Base-by-base conservation (phyloP, 2,888 invertebrate species). In the Thereva unica region DNA sequence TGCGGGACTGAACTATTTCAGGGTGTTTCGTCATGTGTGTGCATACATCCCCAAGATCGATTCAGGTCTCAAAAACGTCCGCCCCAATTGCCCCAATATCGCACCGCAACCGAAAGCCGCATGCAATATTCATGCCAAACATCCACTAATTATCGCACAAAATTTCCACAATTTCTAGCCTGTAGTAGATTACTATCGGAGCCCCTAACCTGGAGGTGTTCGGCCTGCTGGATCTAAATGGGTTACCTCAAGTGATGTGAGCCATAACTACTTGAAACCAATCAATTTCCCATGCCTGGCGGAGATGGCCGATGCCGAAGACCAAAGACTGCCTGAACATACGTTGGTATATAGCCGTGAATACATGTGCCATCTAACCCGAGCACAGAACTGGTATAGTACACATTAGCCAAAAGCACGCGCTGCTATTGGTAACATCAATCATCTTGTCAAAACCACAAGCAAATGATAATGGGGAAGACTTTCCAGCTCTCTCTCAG, bases 381-480 rank as follows among this genome's bases (percentile, higher is more conserved):
- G 23, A 23, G 2, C 23, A 1, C 23, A 23, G 23, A 23, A 23
- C 23, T 23, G 23, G 23, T 23, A 23, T 59, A 59, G 49, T 49
- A 59, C 45, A 63, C 52, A 63, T 63, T 63, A 63, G 63, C 52
- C 63, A 50, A 50, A 63, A 63, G 63, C 63, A 63, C 63, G 63
- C 49, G 63, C 63, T 71, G 70, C 69, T 71, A 71, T 70, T 71
- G 70, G 71, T 38, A 71, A 71, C 73, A 74, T 74, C 73, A 74
- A 74, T 74, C 74, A 74, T 71, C 72, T 72, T 72, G 73, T 73
- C 73, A 72, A 71, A 73, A 71, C 70, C 72, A 69, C 68, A 67
- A 71, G 66, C 64, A 69, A 69, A 53, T 54, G 38, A 35, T 59
- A 59, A 45, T 59, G 59, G 59, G 59, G 44, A 56, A 47, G 40